Evolutionary conservation across 2,113 vertebrate species (phyloP), one percentile per base, ranked within the genome.

Genomic region (Melanostigma gelatinosum): DNA sequence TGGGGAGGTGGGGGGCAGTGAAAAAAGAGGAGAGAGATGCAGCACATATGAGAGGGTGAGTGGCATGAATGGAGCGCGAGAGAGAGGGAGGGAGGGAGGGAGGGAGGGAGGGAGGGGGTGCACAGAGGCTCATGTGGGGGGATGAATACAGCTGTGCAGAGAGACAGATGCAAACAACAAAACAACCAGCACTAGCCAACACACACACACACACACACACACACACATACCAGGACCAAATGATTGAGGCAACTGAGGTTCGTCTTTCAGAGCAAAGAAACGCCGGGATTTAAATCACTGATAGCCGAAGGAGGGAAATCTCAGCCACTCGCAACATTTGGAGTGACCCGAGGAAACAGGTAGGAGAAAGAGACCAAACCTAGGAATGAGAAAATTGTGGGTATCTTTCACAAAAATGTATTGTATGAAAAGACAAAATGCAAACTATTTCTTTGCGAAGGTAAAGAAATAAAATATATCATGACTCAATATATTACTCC

Each of bases 101-200:
- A 7, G 58, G 38, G 63, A 16, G 38, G 20, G 52, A 34, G 48
- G 22, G 8, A 13, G 68, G 5, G 52, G 84, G 32, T 84, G 58
- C 77, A 86, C 68, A 67, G 64, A 69, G 80, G 74, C 82, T 76
- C 64, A 54, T 72, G 72, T 22, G 70, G 73, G 82, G 87, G 89
- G 89, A 88, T 84, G 82, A 82, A 74, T 82, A 85, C 70, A 86
- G 75, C 79, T 89, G 90, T 87, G 85, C 72, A 80, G 78, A 80
- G 90, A 89, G 82, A 63, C 24, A 18, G 77, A 82, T 36, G 64
- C 71, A 84, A 62, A 85, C 84, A 85, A 76, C 64, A 34, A 71
- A 88, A 82, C 85, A 78, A 77, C 38, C 89, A 89, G 80, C 82
- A 72, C 74, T 12, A 78, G 74, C 50, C 24, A 24, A 62, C 72